Conservation (phyloP, 2,888 invertebrate species). For the Drosophila setosimentum region DNA sequence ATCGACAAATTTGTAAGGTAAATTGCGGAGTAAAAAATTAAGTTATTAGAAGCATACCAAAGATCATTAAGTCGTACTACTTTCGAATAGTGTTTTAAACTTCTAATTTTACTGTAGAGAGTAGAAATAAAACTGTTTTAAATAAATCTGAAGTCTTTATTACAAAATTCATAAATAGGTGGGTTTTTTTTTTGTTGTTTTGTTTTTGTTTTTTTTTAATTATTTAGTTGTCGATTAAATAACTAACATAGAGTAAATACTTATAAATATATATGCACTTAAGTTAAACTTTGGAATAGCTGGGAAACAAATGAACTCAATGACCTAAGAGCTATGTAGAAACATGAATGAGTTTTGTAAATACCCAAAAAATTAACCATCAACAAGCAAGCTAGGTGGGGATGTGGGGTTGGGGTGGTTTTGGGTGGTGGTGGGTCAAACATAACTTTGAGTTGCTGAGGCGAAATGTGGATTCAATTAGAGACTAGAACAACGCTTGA, state of each 20-base stretch:
- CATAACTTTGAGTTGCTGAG: slow-evolving; percentile 36
- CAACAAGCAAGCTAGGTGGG: slow-evolving; percentile 54
- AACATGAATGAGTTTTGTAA: slow-evolving; percentile 49
- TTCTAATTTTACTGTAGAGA: background rate
- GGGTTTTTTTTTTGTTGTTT: slow-evolving; percentile 50
- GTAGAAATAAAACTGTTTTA: background rate
- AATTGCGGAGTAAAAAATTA: too few species aligned
- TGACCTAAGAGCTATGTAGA: slow-evolving; percentile 59
- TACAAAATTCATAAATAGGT: slow-evolving; percentile 77
- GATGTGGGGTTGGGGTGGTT: background rate
- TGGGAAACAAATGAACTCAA: slow-evolving; percentile 63
- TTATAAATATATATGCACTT: slow-evolving; percentile 42
- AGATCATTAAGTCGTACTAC: background rate
- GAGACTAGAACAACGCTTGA: slow-evolving; percentile 83
- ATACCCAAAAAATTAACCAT: slow-evolving; percentile 33
- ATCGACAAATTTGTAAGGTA: background rate
- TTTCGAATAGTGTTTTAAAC: background rate
- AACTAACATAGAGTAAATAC: slow-evolving; percentile 46
- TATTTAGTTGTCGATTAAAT: slow-evolving; percentile 27
- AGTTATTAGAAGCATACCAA: too few species aligned
- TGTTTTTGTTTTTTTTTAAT: background rate
- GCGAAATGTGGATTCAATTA: slow-evolving; percentile 58
- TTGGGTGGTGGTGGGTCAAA: slow-evolving; percentile 6
- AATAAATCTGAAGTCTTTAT: slow-evolving; percentile 50
- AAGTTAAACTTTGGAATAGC: slow-evolving; percentile 75